Base-by-base conservation (phyloP, 2,888 invertebrate genomes). In the Monoplex corrugatus region DNA sequence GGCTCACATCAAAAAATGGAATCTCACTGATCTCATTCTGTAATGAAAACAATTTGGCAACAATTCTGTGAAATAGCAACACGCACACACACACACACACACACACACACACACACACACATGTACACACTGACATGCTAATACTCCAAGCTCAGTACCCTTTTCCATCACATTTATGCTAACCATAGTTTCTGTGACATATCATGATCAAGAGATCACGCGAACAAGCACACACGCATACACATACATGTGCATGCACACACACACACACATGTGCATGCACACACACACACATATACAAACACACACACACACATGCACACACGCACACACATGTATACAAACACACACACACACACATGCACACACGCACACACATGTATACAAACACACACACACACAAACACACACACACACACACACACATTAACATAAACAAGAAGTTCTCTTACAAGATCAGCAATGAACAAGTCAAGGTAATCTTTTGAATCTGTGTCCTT, bases 1-100 rank as follows among this genome's bases (percentile, higher is more conserved):
- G 86, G 16, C 92, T 92, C 35, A 93, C 91, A 87, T 95, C 95
- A 93, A 96, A 96, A 91, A 95, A 95, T 83, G 96, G 96, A 84
- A 96, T 95, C 89, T 94, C 95, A 89, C 93, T 94, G 28, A 95
- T 94, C 90, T 95, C 95, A 89, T 91, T 88, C 91, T 91, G 90
- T 5, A 80, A 86, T 16, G 19, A 87, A 23, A 72, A 45, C 8
- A 50, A 85, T n/a, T n/a, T n/a, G n/a, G n/a, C n/a, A n/a, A n/a
- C n/a, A n/a, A n/a, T n/a, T n/a, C n/a, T n/a, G n/a, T n/a, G n/a
- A n/a, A n/a, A n/a, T n/a, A n/a, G n/a, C n/a, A n/a, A n/a, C 19
- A 13, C 50, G 19, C 50, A 50, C 19, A 50, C 50, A 50, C 50
- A 50, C 50, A 50, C 50, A 50, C 19, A 50, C 50, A 50, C 50